Conservation (phyloP, 2,797 vertebrate genomes). For the Chaetodon trifasciatus region DNA sequence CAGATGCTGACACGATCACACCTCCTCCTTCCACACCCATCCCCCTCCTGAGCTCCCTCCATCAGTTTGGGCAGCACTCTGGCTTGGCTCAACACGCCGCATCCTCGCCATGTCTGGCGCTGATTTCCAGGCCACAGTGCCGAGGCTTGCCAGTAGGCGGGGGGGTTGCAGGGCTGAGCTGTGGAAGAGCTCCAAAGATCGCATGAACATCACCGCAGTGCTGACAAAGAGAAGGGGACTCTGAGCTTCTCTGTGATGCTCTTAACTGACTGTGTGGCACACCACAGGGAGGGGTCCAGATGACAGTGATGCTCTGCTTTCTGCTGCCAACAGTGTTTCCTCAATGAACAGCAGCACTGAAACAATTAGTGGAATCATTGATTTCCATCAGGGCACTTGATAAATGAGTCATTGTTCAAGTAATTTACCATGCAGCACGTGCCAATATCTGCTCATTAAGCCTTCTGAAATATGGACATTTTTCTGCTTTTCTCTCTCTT, state of each 20-base stretch:
- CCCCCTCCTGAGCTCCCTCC: slow-evolving; percentile 21
- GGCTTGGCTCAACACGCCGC: slow-evolving; percentile 39
- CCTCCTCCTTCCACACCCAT: slow-evolving; percentile 35
- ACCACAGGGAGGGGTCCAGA: slow-evolving; percentile 1
- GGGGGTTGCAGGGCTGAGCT: slow-evolving; percentile 12
- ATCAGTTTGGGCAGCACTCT: slow-evolving; percentile 34
- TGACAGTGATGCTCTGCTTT: neutral
- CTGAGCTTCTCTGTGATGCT: slow-evolving; percentile 7
- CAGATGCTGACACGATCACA: slow-evolving; percentile 55
- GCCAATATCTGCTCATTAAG: neutral
- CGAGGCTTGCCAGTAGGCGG: slow-evolving; percentile 25
- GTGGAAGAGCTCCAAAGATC: slow-evolving; percentile 37
- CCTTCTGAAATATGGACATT: too few species aligned
- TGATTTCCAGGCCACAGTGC: slow-evolving; percentile 40
- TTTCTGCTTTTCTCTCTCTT: neutral
- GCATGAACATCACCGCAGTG: slow-evolving; percentile 21
- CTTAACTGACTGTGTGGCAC: slow-evolving; percentile 40
- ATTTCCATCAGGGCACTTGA: neutral
- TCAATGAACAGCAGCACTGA: neutral
- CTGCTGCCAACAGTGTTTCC: neutral
- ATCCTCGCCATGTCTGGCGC: slow-evolving; percentile 47
- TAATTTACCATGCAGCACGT: neutral
- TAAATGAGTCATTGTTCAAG: neutral
- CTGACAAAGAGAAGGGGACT: slow-evolving; percentile 23
- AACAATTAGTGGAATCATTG: neutral